Percentiles rank a stretch among this genome's conserved stretches.
Evolutionary conservation across 2,888 invertebrate species (phyloP).

Genomic region (Pammene aurita): DNA sequence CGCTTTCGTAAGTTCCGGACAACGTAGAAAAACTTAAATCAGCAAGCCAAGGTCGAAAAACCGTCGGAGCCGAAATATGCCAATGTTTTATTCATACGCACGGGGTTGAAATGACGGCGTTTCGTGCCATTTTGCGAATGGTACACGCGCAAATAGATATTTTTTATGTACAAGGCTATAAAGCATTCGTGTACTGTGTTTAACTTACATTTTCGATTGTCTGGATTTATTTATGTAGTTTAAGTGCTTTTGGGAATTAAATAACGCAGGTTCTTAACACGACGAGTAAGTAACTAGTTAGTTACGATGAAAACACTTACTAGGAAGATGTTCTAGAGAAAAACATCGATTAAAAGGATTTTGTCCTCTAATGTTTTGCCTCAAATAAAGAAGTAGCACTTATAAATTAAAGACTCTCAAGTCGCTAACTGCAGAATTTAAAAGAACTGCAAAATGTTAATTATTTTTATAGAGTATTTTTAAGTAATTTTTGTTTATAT

Average conservation of each 20-base stretch:
- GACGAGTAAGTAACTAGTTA: too few species aligned
- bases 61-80: conserved; percentile 50
- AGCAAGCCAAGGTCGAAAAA: conserved; percentile 52
- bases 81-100: conserved; percentile 64
- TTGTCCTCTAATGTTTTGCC: too few species aligned
- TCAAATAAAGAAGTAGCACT: too few species aligned
- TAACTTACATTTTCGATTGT: conserved; percentile 19
- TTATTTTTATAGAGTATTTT: too few species aligned
- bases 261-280: too few species aligned
- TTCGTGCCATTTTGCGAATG: conserved; percentile 53
- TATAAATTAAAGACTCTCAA: too few species aligned
- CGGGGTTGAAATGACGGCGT: conserved; percentile 32
- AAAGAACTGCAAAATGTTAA: too few species aligned
- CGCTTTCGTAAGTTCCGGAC: conserved; percentile 17
- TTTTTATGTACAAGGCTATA: conserved; percentile 37
- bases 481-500: too few species aligned
- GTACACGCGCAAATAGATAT: conserved; percentile 49
- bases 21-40: conserved; percentile 36
- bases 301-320: too few species aligned
- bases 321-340: not conserved
- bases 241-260: not conserved
- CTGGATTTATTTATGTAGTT: not conserved
- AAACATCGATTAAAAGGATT: not conserved
- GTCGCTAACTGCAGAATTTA: too few species aligned
- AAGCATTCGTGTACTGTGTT: conserved; percentile 32